phyloP scores from a whole-genome alignment of 2,888 invertebrate genomes.

The Ophion slaviceki region DNA sequence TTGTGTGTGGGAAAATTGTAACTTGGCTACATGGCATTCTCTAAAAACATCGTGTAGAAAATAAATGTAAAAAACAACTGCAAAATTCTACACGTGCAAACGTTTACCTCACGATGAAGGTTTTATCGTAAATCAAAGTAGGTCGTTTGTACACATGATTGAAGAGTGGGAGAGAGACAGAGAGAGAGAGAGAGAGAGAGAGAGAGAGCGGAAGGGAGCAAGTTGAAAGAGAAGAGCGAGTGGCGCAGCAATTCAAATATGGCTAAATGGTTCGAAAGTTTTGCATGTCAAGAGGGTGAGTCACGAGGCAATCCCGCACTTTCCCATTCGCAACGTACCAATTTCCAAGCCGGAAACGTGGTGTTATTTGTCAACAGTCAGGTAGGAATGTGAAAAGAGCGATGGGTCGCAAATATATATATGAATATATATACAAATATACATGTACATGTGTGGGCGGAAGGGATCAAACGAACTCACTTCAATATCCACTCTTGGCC shows the following conservation, averaged over 20 bases:
- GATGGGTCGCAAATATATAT: background rate
- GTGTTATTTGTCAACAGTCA: slow-evolving; percentile 60
- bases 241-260: slow-evolving; percentile 48
- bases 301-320: slow-evolving; percentile 53
- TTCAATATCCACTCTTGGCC: slow-evolving; percentile 37
- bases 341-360: slow-evolving; percentile 61
- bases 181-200: background rate
- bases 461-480: slow-evolving; percentile 21
- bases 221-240: slow-evolving; percentile 11
- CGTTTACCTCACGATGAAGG: background rate
- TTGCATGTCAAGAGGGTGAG: background rate
- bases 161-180: background rate
- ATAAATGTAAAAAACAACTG: background rate
- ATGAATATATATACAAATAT: background rate
- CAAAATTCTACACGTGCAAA: background rate
- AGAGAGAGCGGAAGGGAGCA: slow-evolving; percentile 2
- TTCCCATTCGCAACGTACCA: slow-evolving; percentile 57
- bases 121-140: slow-evolving; percentile 31
- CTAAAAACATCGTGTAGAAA: background rate
- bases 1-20: too few species aligned
- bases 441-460: background rate
- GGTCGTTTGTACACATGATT: background rate
- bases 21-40: too few species aligned
- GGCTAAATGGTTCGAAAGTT: slow-evolving; percentile 43
- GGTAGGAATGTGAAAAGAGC: slow-evolving; percentile 18